Conservation (phyloP, 2,797 vertebrate species). For the Sebastes steindachneri region DNA sequence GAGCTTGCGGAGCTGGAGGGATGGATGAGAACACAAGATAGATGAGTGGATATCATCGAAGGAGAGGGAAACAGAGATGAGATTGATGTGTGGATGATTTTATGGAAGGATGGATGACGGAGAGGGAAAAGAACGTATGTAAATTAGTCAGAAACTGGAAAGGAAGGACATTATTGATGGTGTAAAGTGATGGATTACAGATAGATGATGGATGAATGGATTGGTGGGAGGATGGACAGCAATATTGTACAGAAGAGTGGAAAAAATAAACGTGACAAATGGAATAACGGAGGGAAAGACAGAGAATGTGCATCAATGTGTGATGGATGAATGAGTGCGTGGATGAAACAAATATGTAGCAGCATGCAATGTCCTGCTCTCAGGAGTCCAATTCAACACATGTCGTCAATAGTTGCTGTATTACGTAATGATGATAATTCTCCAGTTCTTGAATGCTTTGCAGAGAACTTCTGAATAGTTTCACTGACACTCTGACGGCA, state of each 20-base stretch:
- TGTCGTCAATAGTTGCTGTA: slow-evolving; percentile 6
- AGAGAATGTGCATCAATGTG: not conserved
- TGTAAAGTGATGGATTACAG: not conserved
- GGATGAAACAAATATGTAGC: not conserved
- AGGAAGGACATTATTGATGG: not conserved
- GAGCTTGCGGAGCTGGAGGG: slow-evolving; percentile 85
- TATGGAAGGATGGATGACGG: slow-evolving; percentile 7
- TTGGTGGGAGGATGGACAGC: not conserved
- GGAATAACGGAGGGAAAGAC: not conserved
- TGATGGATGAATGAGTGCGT: slow-evolving; percentile 7
- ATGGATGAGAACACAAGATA: slow-evolving; percentile 2
- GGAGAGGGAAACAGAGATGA: not conserved
- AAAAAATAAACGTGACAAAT: not conserved
- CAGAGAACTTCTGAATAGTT: slow-evolving; percentile 2
- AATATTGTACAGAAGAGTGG: not conserved
- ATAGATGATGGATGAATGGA: not conserved
- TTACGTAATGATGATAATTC: not conserved
- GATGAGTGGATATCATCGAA: slow-evolving; percentile 22
- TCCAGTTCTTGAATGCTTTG: slow-evolving; percentile 7
- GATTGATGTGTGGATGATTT: not conserved
- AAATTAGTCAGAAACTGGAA: not conserved
- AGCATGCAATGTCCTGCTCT: not conserved
- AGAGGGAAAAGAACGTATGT: slow-evolving; percentile 4
- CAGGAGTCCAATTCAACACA: not conserved
- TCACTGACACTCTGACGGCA: slow-evolving; percentile 21